phyloP scores from a whole-genome alignment of 2,888 invertebrate species.

The Malacosoma neustria region DNA sequence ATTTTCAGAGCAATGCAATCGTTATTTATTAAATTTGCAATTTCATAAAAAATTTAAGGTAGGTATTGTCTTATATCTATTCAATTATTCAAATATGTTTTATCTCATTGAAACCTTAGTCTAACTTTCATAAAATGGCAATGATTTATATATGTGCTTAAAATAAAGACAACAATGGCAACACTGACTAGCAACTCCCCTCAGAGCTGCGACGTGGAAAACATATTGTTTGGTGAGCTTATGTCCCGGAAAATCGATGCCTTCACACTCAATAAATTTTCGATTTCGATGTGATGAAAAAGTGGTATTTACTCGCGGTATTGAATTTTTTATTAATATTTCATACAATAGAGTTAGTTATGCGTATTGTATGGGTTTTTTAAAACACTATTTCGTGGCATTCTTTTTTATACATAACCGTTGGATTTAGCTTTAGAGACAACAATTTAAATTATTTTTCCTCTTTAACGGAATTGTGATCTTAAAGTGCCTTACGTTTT shows the following conservation, averaged over 20 bases:
- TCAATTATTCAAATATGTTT: no score
- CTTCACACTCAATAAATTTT: conserved; percentile 7
- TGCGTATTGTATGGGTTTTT: background rate
- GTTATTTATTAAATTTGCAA: no score
- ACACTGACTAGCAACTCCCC: background rate
- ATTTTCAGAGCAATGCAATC: no score
- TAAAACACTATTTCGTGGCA: background rate
- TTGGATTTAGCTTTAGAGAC: background rate
- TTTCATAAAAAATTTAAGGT: no score
- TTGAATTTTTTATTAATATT: background rate
- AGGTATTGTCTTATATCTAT: no score
- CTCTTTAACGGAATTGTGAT: no score
- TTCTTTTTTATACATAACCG: background rate
- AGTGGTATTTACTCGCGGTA: conserved; percentile 3
- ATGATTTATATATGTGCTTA: no score
- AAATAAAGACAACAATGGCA: background rate
- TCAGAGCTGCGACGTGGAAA: conserved; percentile 11
- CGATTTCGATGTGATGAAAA: conserved; percentile 8
- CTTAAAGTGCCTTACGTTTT: no score
- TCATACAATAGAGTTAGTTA: background rate
- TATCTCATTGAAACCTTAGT: no score
- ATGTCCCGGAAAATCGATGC: conserved; percentile 12
- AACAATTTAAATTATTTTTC: no score
- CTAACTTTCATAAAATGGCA: no score
- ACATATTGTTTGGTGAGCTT: conserved; percentile 14